Base-by-base conservation (phyloP, 2,888 invertebrate genomes). In the Gymnosoma rotundatum region DNA sequence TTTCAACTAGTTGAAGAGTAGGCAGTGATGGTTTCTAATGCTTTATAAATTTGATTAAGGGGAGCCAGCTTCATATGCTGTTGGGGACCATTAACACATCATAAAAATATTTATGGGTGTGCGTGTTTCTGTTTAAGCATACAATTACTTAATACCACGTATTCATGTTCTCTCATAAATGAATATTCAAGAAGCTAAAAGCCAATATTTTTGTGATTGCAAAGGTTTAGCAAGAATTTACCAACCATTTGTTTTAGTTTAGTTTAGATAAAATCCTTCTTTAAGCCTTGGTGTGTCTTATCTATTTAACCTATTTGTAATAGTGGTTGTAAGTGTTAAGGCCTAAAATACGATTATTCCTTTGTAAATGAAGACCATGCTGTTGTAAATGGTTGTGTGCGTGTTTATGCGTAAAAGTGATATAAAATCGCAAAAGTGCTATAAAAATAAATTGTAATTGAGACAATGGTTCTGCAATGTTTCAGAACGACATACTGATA, bases 371-470 rank as follows among this genome's bases (percentile, higher is more conserved):
- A n/a, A 48, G 32, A 54, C 42, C 18, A 45, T 61, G n/a, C 42
- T 38, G 5, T 8, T 67, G n/a, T 60, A 25, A 56, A 42, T 42
- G 2, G 42, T 1, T 42, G 42, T 10, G 42, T 42, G 42, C 12
- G 42, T 42, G 12, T 42, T 42, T 42, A 42, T 42, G 42, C 12
- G 32, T 42, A 66, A 52, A 50, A 67, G 7, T 52, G 63, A 52
- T 42, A 79, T 72, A 80, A 83, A 83, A 79, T 80, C 83, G 75
- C 83, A 67, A 80, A 79, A 75, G 83, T 79, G 83, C 79, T 61
- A 79, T 83, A 80, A 83, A 83, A 83, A 75, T 83, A 83, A 83
- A 83, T 80, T 83, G 75, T 76, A 79, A 83, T 80, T 79, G 83
- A 83, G 79, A 72, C 83, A 75, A 76, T 56, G 66, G 61, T 52